Conservation (phyloP, 1,140 invertebrate species). For the Helicoverpa armigera region DNA sequence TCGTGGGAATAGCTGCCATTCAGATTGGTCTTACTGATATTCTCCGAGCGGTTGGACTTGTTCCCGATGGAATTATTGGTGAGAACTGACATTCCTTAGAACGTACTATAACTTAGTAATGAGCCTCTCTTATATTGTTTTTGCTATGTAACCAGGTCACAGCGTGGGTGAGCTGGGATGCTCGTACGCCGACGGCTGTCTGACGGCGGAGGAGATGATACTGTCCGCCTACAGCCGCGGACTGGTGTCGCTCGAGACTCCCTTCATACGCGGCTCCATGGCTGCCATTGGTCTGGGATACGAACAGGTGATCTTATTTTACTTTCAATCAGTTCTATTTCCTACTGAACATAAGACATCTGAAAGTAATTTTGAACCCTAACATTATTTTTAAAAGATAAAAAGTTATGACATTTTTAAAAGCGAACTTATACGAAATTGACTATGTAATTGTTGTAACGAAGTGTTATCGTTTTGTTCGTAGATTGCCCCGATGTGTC, state of each 20-base stretch:
- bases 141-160: conserved; percentile 82
- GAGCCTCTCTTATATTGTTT: too few relatives aligned
- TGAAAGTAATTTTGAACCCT: too few relatives aligned
- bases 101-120: too few relatives aligned
- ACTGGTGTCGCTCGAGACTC: conserved; percentile 91
- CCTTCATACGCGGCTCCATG: conserved; percentile 92
- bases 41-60: conserved; percentile 89
- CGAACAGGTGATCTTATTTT: conserved; percentile 75
- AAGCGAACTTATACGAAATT: too few relatives aligned
- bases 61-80: conserved; percentile 93
- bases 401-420: too few relatives aligned
- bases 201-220: conserved; percentile 93
- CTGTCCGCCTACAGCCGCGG: conserved; percentile 94
- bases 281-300: conserved; percentile 91
- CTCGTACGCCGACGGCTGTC: conserved; percentile 94
- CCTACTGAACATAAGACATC: too few relatives aligned
- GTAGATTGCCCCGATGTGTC: conserved; percentile 86
- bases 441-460: neutral
- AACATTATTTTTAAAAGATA: too few relatives aligned
- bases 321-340: too few relatives aligned
- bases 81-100: neutral
- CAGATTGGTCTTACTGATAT: conserved; percentile 93
- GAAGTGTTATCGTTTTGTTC: neutral
- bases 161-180: conserved; percentile 95
- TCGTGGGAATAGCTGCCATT: conserved; percentile 95